These are phyloP conservation scores for Spicauda simplicius DNA, from an alignment of 2,888 invertebrate genomes.

Conservation along the genomic window DNA sequence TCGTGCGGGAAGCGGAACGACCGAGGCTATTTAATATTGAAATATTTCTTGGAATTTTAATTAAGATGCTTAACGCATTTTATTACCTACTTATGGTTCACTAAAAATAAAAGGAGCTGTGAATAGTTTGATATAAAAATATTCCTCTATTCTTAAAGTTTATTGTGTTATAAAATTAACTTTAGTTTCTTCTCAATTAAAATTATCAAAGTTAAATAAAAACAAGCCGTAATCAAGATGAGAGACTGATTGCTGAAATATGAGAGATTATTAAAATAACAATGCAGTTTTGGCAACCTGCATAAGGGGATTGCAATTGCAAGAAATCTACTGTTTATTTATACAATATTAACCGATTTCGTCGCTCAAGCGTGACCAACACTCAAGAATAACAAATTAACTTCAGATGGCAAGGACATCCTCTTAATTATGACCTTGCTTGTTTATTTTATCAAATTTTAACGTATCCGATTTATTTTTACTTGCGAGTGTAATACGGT, in stretches of 20 bases:
- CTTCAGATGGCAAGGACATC: slow-evolving; percentile 23
- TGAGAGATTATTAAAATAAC: background rate
- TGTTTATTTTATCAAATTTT: slow-evolving; percentile 36
- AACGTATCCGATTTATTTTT: slow-evolving; percentile 37
- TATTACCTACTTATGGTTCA: background rate
- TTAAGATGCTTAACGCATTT: slow-evolving; percentile 10
- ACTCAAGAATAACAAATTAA: slow-evolving; percentile 26
- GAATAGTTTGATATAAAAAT: background rate
- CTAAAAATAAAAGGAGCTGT: background rate
- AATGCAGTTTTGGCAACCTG: slow-evolving; percentile 17
- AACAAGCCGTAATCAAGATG: background rate
- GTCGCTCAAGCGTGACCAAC: slow-evolving; percentile 7
- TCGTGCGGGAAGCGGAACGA: slow-evolving; percentile 16
- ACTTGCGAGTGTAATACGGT: slow-evolving; percentile 31
- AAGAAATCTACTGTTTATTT: slow-evolving; percentile 2
- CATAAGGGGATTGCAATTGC: background rate
- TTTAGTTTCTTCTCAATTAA: too few species aligned
- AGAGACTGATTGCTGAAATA: background rate
- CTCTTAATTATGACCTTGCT: slow-evolving; percentile 35
- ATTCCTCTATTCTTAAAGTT: background rate
- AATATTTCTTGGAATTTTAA: slow-evolving; percentile 23
- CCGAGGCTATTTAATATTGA: slow-evolving; percentile 19
- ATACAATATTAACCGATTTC: slow-evolving; percentile 5
- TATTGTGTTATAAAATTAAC: background rate
- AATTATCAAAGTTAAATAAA: background rate